Base-by-base conservation (phyloP, 2,888 invertebrate genomes). In the Acronicta alni region DNA sequence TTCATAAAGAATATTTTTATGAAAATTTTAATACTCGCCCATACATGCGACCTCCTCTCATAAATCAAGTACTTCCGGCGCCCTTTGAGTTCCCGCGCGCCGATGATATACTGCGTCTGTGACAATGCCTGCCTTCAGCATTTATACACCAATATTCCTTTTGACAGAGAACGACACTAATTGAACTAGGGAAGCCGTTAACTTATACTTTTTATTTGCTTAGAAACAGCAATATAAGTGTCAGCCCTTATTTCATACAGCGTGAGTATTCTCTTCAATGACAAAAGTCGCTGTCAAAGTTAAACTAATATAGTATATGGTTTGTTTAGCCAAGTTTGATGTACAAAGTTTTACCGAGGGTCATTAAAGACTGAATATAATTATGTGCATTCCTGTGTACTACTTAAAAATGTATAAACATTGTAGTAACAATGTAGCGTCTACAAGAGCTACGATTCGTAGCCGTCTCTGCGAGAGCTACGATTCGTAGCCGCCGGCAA, bases 11-110 rank as follows among this genome's bases (percentile, higher is more conserved):
- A 89, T 88, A 87, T 89, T 91, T 91, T 92, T 90, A 91, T 90
- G 88, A 90, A 88, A 87, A 84, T 89, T 91, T 91, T 90, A 91
- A 91, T 90, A 88, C 86, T 82, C 83, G 85, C 85, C 79, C 89
- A 87, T 89, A 88, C 85, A 87, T 83, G 86, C 84, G 86, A 82
- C 83, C 82, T 84, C 81, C 83, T 84, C 85, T 86, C 91, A 87
- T 92, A 91, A 92, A 92, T 91, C 92, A 91, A 90, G 89, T 87
- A 89, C 89, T 90, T 90, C 89, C 90, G 88, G 83, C 88, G 86
- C 88, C 90, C 90, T 90, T 91, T 91, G 89, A 90, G 89, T 88
- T 89, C 90, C 89, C 87, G 87, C 84, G 77, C 83, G 80, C 82
- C 85, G 84, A 87, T 91, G 91, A 91, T 90, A 90, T 90, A 91